Percentiles rank a stretch among this genome's conserved stretches.
Conservation (phyloP, 2,797 vertebrate species). For the Sphaeramia orbicularis region DNA sequence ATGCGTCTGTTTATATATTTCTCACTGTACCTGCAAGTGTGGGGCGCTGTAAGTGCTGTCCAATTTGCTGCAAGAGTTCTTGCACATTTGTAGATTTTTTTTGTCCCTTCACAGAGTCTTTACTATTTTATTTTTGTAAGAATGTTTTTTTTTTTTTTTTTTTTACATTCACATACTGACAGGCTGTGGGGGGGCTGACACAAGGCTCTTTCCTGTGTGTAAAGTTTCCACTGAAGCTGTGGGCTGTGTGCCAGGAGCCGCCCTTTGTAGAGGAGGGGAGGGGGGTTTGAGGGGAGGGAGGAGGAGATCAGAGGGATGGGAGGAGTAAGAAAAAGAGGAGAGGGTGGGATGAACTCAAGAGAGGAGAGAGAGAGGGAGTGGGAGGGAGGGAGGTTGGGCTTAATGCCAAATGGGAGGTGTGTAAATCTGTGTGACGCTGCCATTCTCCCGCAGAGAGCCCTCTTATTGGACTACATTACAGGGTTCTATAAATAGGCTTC, state of each 20-base stretch:
- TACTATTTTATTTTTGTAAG: conserved; percentile 15
- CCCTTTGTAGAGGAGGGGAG: conserved; percentile 28
- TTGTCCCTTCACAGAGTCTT: background rate
- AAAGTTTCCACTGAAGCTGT: conserved; percentile 73
- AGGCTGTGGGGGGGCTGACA: conserved; percentile 38
- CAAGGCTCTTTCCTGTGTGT: conserved; percentile 64
- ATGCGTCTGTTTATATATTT: conserved; percentile 16
- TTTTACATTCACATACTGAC: conserved; percentile 4
- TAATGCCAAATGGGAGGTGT: conserved; percentile 71
- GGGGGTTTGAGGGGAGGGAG: background rate
- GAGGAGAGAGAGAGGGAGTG: conserved; percentile 43
- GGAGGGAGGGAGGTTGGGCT: conserved; percentile 36
- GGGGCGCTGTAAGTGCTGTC: background rate
- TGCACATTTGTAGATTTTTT: background rate
- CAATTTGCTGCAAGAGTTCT: background rate
- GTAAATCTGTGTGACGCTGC: conserved; percentile 72
- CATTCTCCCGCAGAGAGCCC: conserved; percentile 59
- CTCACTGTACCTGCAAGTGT: background rate
- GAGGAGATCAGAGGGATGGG: background rate
- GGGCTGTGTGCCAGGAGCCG: conserved; percentile 57
- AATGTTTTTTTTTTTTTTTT: conserved; percentile 1
- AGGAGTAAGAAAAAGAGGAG: conserved; percentile 33
- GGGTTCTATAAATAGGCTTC: conserved; percentile 83
- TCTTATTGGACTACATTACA: conserved; percentile 78
- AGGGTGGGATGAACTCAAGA: conserved; percentile 30